Conservation (phyloP, 2,888 invertebrate species). For the Prosopocoilus inquinatus region DNA sequence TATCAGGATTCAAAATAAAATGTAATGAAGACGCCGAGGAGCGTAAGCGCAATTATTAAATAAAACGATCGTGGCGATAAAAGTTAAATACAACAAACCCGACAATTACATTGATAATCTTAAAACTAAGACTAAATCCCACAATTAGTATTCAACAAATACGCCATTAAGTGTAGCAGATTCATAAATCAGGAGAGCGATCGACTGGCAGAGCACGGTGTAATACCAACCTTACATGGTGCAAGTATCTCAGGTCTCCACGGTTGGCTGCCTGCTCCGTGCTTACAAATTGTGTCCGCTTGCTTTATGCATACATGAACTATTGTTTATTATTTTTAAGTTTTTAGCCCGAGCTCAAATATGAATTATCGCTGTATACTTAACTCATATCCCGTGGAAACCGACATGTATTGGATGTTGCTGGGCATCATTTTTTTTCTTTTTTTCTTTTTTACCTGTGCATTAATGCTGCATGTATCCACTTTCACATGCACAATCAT, state of each 20-base stretch:
- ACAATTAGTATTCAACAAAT: constrained; percentile 42
- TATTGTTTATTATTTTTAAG: constrained; percentile 37
- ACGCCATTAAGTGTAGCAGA: constrained; percentile 37
- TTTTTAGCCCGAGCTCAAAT: constrained; percentile 36
- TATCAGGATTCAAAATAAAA: constrained; percentile 11
- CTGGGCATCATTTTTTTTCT: background rate
- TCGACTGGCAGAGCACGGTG: constrained; percentile 42
- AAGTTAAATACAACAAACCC: constrained; percentile 18
- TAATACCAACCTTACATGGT: constrained; percentile 45
- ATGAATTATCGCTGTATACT: constrained; percentile 46
- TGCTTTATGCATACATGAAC: constrained; percentile 38
- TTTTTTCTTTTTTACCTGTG: background rate
- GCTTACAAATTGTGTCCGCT: constrained; percentile 37
- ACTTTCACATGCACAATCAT: background rate
- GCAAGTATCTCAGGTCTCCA: constrained; percentile 36
- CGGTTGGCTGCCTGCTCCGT: constrained; percentile 26
- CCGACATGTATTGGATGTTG: constrained; percentile 28
- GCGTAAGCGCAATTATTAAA: constrained; percentile 18
- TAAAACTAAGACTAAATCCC: constrained; percentile 27
- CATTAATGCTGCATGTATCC: background rate
- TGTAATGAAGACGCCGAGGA: constrained; percentile 19
- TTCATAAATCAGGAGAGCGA: constrained; percentile 34
- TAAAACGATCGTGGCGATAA: constrained; percentile 18
- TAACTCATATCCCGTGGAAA: constrained; percentile 40
- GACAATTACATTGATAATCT: constrained; percentile 21